Evolutionary conservation across 1,140 invertebrate species (phyloP), one percentile per base, ranked within the genome.

Genomic region (Heliconius nattereri): DNA sequence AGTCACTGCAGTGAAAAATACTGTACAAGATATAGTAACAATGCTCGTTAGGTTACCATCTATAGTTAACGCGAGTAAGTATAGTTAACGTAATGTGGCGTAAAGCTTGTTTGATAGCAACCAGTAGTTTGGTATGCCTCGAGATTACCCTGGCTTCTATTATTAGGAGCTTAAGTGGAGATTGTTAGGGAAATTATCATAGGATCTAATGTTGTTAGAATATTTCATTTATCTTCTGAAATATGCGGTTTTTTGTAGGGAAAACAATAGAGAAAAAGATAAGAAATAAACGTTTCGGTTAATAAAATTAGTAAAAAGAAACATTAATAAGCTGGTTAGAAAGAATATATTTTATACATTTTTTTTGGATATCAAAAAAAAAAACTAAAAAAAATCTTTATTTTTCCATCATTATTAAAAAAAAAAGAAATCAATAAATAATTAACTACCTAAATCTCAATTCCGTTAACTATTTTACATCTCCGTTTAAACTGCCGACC

Each of bases 61-160:
- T 86, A 80, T 81, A 81, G 83, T 78, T 79, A 84, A 66, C 60
- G n/a, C 60, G 26, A n/a, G 60, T 83, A 84, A 85, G 77, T 86
- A 79, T 81, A 80, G 83, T 78, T 79, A 84, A 71, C 72, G 76
- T 85, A 85, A 87, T 81, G 81, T 76, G 37, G 77, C 81, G 75
- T 84, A 78, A 83, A 85, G 83, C 84, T 85, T 72, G 85, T 85
- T 87, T 78, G 71, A 26, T 71, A 70, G 52, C n/a, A 75, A 76
- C 37, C 70, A 60, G 74, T 71, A 75, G 74, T 75, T 37, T 75
- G 26, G 23, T 54, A 54, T 75, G 45, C 32, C 19, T 66, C 9
- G 54, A 37, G 29, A 60, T 66, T 75, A 23, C 32, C 19, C 71
- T 72, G 20, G 29, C 32, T 37, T 72, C 71, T 72, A 72, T 54